phyloP scores from a whole-genome alignment of 2,888 invertebrate genomes.

The Athalia rosae region DNA sequence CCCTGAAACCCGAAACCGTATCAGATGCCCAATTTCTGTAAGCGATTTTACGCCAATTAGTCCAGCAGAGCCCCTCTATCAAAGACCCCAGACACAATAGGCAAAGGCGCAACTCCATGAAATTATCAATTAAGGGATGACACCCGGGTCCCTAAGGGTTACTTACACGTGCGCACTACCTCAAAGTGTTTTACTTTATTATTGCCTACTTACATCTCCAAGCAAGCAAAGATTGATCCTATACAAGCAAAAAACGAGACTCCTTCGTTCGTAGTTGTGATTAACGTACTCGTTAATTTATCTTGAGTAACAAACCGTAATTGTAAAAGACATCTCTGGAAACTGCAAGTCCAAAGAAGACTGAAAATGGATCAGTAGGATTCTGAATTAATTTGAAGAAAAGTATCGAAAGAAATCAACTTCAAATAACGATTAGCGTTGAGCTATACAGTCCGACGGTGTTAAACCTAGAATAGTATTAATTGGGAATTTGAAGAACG shows the following conservation, averaged over 20 bases:
- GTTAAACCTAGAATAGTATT: slow-evolving; percentile 59
- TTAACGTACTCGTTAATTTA: too few relatives aligned
- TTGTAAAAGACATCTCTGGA: too few relatives aligned
- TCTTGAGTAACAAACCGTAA: too few relatives aligned
- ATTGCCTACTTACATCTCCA: neutral
- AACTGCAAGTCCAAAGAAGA: too few relatives aligned
- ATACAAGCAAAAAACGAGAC: too few relatives aligned
- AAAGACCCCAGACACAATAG: slow-evolving; percentile 52
- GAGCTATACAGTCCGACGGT: slow-evolving; percentile 19
- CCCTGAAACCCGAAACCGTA: slow-evolving; percentile 15
- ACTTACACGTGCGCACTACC: neutral
- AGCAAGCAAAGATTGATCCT: too few relatives aligned
- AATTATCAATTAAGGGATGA: slow-evolving; percentile 55
- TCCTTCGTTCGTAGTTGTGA: too few relatives aligned
- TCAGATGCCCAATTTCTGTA: slow-evolving; percentile 23
- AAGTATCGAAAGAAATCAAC: too few relatives aligned
- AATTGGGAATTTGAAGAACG: slow-evolving; percentile 73
- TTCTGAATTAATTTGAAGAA: too few relatives aligned
- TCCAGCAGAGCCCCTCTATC: slow-evolving; percentile 57
- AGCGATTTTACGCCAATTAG: slow-evolving; percentile 64
- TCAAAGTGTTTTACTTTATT: slow-evolving; percentile 7
- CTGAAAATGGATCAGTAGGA: too few relatives aligned
- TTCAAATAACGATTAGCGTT: neutral
- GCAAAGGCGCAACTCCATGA: slow-evolving; percentile 65
- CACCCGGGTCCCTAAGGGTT: slow-evolving; percentile 24